These are phyloP conservation scores for Oscheius myriophilus DNA, from an alignment of 2,888 invertebrate species.

Conservation along the genomic window DNA sequence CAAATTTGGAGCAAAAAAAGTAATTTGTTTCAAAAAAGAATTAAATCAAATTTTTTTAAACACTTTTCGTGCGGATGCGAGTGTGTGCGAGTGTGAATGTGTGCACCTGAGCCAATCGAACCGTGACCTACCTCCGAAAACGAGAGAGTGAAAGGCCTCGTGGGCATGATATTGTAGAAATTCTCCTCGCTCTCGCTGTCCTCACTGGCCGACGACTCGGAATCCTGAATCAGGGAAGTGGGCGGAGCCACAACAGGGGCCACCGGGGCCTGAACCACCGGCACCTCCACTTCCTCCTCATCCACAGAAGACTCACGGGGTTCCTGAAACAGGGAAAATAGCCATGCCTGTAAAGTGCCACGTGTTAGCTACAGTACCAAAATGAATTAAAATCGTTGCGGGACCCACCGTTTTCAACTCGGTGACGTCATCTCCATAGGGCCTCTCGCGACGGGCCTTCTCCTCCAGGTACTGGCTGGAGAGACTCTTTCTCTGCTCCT, in stretches of 20 bases:
- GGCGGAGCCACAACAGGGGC: background rate
- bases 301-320: slow-evolving; percentile 30
- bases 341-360: slow-evolving; percentile 25
- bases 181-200: slow-evolving; percentile 11
- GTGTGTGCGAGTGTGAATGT: too few species aligned
- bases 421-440: slow-evolving; percentile 55
- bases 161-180: background rate
- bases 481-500: slow-evolving; percentile 23
- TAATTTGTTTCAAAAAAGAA: too few species aligned
- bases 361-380: slow-evolving; percentile 13
- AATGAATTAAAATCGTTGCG: background rate
- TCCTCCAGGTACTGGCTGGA: slow-evolving; percentile 23
- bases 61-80: too few species aligned
- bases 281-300: slow-evolving; percentile 7
- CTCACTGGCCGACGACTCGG: slow-evolving; percentile 2
- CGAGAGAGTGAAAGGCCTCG: slow-evolving; percentile 4
- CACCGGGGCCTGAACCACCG: background rate
- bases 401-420: slow-evolving; percentile 46
- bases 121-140: slow-evolving; percentile 19
- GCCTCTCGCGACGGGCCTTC: slow-evolving; percentile 42
- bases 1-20: too few species aligned
- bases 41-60: too few species aligned
- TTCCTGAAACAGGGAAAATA: slow-evolving; percentile 25
- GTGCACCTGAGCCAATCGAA: too few species aligned
- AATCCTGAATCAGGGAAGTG: slow-evolving; percentile 13